phyloP scores from a whole-genome alignment of 2,797 vertebrate species.

The Hippopotamyrus pictus region DNA sequence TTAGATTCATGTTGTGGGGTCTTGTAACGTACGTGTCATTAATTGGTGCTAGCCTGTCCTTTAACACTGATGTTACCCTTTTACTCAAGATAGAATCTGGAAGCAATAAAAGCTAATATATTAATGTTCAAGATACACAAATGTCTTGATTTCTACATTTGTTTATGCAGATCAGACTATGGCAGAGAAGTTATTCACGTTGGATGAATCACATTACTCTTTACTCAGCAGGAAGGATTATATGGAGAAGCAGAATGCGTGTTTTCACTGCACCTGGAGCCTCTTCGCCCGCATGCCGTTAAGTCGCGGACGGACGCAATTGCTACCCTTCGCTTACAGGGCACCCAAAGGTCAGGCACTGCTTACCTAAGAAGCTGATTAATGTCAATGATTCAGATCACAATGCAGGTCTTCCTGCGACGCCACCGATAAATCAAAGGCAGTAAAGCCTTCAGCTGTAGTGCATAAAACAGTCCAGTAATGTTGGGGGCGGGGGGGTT shows the following conservation, averaged over 20 bases:
- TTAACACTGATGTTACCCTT: neutral
- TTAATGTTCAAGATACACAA: neutral
- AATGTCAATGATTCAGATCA: neutral
- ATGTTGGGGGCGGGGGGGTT: neutral
- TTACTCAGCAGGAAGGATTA: neutral
- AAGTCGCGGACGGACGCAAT: neutral
- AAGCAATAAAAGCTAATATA: neutral
- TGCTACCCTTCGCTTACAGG: neutral
- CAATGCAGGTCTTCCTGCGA: neutral
- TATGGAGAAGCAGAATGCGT: neutral
- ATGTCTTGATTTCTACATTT: neutral
- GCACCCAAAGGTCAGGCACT: neutral
- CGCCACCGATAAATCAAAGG: neutral
- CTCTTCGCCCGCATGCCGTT: neutral
- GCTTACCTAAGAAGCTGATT: neutral
- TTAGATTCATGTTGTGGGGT: neutral
- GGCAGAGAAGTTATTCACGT: neutral
- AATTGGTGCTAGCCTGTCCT: neutral
- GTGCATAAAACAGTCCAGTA: neutral
- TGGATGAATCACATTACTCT: neutral
- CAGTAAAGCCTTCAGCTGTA: neutral
- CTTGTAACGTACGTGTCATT: neutral
- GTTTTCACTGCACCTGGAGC: neutral
- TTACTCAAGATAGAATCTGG: neutral
- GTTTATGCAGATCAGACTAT: neutral